phyloP scores from a whole-genome alignment of 1,140 invertebrate species.

The Eurosta solidaginis region DNA sequence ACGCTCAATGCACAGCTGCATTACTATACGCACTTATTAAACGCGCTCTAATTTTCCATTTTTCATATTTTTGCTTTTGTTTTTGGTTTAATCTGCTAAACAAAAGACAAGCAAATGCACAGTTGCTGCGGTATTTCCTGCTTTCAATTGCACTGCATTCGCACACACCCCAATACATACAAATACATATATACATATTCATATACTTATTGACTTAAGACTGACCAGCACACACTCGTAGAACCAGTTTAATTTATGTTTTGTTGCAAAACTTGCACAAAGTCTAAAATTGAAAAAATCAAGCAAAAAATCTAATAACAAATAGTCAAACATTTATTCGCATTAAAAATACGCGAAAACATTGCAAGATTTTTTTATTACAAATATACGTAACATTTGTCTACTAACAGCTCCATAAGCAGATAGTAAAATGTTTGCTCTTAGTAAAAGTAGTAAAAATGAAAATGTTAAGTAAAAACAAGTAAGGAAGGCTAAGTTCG shows the following conservation, averaged over 20 bases:
- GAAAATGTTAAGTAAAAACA: too few relatives aligned
- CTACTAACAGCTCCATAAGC: background rate
- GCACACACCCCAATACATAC: background rate
- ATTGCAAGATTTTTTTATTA: constrained; percentile 10
- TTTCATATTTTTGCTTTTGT: background rate
- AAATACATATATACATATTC: background rate
- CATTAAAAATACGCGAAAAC: constrained; percentile 19
- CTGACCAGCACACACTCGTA: constrained; percentile 19
- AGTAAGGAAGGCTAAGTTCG: too few relatives aligned
- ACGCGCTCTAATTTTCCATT: background rate
- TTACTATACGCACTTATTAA: background rate
- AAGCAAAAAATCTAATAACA: background rate
- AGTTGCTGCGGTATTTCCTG: constrained; percentile 15
- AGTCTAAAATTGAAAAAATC: too few relatives aligned
- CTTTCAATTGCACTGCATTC: constrained; percentile 1
- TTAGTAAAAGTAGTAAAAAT: background rate
- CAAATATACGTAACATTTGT: constrained; percentile 22
- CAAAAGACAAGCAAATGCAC: background rate
- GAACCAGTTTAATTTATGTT: constrained; percentile 22
- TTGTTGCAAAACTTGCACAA: constrained; percentile 18
- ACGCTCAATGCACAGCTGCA: background rate
- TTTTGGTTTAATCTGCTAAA: background rate
- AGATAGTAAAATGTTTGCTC: background rate
- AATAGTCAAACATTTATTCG: background rate
- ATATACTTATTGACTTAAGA: background rate